These are phyloP conservation scores for Myanophis thanlyinensis DNA, from an alignment of 2,113 vertebrate genomes.

Conservation along the genomic window DNA sequence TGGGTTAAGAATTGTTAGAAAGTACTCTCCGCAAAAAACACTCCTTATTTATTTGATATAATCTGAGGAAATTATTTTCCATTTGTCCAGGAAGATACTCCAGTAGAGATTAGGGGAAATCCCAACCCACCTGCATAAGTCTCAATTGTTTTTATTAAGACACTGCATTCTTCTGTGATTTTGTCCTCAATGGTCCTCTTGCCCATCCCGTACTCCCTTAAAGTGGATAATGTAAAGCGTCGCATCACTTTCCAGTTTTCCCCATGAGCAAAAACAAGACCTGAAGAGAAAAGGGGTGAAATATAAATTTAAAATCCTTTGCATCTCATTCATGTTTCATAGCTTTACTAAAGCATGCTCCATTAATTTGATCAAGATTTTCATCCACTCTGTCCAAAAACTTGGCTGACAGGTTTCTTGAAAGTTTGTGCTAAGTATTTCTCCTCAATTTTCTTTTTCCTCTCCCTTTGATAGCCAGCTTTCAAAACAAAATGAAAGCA, in stretches of 20 bases:
- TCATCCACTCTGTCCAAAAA: too few relatives aligned
- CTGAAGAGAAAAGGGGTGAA: not conserved
- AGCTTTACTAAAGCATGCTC: not conserved
- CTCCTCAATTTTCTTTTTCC: too few relatives aligned
- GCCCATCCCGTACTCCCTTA: not conserved
- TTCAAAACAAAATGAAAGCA: too few relatives aligned
- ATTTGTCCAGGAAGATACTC: not conserved
- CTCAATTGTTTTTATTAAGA: not conserved
- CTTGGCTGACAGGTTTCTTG: too few relatives aligned
- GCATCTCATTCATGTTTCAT: not conserved
- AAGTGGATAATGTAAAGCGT: not conserved
- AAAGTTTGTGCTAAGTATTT: too few relatives aligned
- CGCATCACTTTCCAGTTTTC: not conserved
- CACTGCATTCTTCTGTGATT: not conserved
- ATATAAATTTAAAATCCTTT: not conserved
- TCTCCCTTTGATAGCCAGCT: too few relatives aligned
- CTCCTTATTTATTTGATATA: too few relatives aligned
- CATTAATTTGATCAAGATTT: too few relatives aligned
- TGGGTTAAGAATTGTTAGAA: too few relatives aligned
- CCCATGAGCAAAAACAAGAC: not conserved
- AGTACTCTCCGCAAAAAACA: too few relatives aligned
- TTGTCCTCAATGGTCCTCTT: not conserved
- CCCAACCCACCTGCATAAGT: not conserved
- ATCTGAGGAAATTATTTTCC: too few relatives aligned
- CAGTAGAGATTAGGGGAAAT: not conserved